Conservation (phyloP, 2,113 vertebrate species). For the Bufo gargarizans region DNA sequence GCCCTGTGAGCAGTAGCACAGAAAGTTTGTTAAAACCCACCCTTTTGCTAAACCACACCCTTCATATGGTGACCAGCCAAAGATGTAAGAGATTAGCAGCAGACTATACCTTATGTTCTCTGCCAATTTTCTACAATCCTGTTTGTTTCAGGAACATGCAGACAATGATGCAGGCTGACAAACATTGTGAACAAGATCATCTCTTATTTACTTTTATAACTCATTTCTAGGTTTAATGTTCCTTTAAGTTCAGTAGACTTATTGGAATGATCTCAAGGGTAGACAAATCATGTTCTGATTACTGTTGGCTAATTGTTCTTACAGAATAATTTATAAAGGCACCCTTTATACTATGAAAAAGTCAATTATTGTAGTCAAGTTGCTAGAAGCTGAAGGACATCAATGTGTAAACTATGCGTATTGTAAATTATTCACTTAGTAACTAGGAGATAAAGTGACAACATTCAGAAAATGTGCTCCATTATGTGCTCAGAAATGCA, state of each 20-base stretch:
- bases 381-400: slow-evolving; percentile 17
- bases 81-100: too few relatives aligned
- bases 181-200: too few relatives aligned
- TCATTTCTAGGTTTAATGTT: too few relatives aligned
- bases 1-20: too few relatives aligned
- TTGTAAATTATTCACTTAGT: slow-evolving; percentile 35
- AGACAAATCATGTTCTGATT: neutral
- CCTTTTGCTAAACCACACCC: too few relatives aligned
- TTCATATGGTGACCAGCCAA: too few relatives aligned
- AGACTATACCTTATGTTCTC: too few relatives aligned
- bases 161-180: too few relatives aligned
- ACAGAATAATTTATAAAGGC: slow-evolving; percentile 2
- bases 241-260: neutral
- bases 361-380: neutral
- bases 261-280: neutral
- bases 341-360: neutral
- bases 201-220: too few relatives aligned
- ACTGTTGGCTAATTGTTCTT: neutral
- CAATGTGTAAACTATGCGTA: slow-evolving; percentile 21
- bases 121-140: too few relatives aligned
- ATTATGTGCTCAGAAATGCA: slow-evolving; percentile 16
- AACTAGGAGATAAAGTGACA: slow-evolving; percentile 41
- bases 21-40: too few relatives aligned
- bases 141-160: too few relatives aligned
- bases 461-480: slow-evolving; percentile 4